A percentile compares a stretch with the other conserved stretches of the same genome.
phyloP scores from a whole-genome alignment of 2,888 invertebrate genomes.

The Cantharis flavilabris region DNA sequence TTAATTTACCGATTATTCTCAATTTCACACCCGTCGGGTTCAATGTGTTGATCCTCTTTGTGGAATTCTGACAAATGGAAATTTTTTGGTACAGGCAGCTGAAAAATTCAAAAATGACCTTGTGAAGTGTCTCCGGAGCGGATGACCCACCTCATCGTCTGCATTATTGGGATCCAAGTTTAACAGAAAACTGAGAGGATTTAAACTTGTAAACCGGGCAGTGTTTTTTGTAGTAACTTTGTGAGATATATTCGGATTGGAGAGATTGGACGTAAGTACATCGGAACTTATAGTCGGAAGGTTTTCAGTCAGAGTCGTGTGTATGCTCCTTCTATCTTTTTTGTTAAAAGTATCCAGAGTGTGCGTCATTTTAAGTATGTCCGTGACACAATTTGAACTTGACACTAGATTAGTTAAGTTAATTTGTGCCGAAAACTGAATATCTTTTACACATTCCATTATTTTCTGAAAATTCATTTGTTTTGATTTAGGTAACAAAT shows the following conservation, averaged over 20 bases:
- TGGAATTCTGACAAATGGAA: not conserved
- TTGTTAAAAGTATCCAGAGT: not conserved
- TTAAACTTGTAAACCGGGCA: not conserved
- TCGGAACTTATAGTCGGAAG: not conserved
- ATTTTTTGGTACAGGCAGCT: not conserved
- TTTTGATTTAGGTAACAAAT: not conserved
- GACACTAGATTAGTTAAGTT: conserved; percentile 10
- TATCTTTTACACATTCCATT: conserved; percentile 14
- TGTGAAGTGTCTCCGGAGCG: not conserved
- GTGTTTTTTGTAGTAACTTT: not conserved
- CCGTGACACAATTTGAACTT: conserved; percentile 21
- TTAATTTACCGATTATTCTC: not conserved
- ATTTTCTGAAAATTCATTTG: conserved; percentile 20
- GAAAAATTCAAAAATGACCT: not conserved
- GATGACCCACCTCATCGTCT: not conserved
- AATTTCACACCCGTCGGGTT: not conserved
- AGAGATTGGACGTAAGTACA: not conserved
- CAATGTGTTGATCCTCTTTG: not conserved
- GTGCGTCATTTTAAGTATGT: conserved; percentile 12
- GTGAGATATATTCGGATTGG: not conserved
- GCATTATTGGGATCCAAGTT: not conserved
- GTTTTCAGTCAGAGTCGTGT: not conserved
- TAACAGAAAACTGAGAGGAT: not conserved
- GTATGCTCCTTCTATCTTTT: not conserved
- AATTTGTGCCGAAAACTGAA: conserved; percentile 7